Base-by-base conservation (phyloP, 2,888 invertebrate genomes). In the Hydraecia micacea region DNA sequence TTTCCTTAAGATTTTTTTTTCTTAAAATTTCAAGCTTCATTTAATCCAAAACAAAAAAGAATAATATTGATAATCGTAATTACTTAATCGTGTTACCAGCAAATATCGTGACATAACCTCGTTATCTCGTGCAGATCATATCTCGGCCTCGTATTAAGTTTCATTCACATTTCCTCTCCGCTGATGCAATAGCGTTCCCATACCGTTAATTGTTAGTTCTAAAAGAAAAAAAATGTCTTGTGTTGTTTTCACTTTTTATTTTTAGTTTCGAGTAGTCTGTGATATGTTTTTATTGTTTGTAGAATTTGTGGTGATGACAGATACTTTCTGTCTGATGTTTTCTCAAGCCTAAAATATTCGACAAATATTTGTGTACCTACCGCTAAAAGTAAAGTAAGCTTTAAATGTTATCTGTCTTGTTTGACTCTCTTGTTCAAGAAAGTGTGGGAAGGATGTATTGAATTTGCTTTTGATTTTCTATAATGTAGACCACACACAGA, bases 161-260 rank as follows among this genome's bases (percentile, higher is more conserved):
- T 93, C 93, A 91, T 93, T 94, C 94, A 91, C 92, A 94, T 93
- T 95, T 95, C 94, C 94, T 94, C 88, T 88, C 86, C 58, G 63
- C 83, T 94, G 92, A 92, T 89, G 92, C 88, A 94, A 94, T 83
- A 66, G 36, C 74, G 90, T 94, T 94, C 94, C 92, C 94, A 94
- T 94, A 92, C 87, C 80, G 87, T 80, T 84, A 77, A 87, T 81
- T 86, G 84, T 87, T 79, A 80, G 70, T 77, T 68, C 70, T 86
- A 73, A 69, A 69, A 42, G 73, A 71, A 81, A 81, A 46, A 85
- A 77, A 80, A 78, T 28, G 39, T 81, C 78, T 83, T 58, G 60
- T 71, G 75, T 42, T 63, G 84, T 83, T 88, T 88, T 89, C 83
- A 80, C 88, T 88, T 91, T 90, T 88, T 87, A 79, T 73, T 86